These are phyloP conservation scores for Varroa destructor DNA, from an alignment of 1,140 invertebrate species.

Conservation along the genomic window DNA sequence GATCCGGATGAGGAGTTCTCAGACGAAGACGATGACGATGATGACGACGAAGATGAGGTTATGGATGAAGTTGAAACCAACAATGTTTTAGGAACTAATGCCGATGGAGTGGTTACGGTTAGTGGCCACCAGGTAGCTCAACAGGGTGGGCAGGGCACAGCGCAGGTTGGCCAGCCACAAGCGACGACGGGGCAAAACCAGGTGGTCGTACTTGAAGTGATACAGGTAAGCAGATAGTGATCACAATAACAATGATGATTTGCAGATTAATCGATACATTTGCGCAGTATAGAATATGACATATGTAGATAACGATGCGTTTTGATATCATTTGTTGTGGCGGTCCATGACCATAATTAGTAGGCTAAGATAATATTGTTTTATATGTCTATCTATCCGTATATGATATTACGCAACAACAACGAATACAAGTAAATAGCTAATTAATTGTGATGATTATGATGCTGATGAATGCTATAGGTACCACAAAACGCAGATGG, in stretches of 20 bases:
- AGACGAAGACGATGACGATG: slow-evolving; percentile 33
- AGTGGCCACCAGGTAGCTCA: slow-evolving; percentile 3
- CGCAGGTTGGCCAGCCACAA: neutral
- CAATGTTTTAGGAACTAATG: slow-evolving; percentile 48
- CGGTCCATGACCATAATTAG: too few species aligned
- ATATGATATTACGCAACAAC: too few species aligned
- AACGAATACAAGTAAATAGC: too few species aligned
- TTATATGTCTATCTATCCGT: too few species aligned
- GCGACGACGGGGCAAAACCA: slow-evolving; percentile 45
- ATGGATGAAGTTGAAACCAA: neutral
- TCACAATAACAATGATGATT: too few species aligned
- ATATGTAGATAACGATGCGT: too few species aligned
- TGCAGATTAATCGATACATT: too few species aligned
- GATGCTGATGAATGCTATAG: too few species aligned
- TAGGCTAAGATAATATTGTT: too few species aligned
- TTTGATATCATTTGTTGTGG: too few species aligned
- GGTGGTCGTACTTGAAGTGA: slow-evolving; percentile 71
- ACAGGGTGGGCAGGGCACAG: neutral
- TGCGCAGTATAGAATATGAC: too few species aligned
- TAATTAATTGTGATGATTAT: too few species aligned
- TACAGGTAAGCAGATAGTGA: slow-evolving; percentile 53
- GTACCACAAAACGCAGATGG: slow-evolving; percentile 10
- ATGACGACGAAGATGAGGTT: slow-evolving; percentile 30
- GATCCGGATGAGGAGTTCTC: slow-evolving; percentile 40
- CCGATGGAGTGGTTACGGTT: slow-evolving; percentile 55